phyloP scores from a whole-genome alignment of 2,888 invertebrate genomes.

The Pollenia amentaria region DNA sequence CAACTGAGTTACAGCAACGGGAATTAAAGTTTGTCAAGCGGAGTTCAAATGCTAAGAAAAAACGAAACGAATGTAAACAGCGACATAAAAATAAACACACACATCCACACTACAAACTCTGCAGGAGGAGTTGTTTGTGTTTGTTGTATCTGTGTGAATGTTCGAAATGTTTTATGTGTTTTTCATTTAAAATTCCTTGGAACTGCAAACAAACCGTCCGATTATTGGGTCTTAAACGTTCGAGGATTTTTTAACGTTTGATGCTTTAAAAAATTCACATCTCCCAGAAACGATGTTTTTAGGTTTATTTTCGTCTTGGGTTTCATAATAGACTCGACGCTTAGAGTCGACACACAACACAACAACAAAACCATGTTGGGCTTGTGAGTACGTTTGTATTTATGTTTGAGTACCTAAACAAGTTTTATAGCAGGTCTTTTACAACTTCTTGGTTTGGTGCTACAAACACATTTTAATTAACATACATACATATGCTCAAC shows the following conservation, averaged over 20 bases:
- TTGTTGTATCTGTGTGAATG: slow-evolving; percentile 11
- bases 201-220: slow-evolving; percentile 51
- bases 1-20: slow-evolving; percentile 72
- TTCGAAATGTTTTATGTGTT: slow-evolving; percentile 11
- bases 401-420: slow-evolving; percentile 29
- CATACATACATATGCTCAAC: not conserved
- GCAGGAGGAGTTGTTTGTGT: slow-evolving; percentile 38
- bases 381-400: not conserved
- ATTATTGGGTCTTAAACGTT: slow-evolving; percentile 62
- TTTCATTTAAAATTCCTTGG: slow-evolving; percentile 15
- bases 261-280: slow-evolving; percentile 46
- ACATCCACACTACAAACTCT: slow-evolving; percentile 28
- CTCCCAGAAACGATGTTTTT: slow-evolving; percentile 43
- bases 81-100: slow-evolving; percentile 24
- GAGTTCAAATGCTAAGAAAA: slow-evolving; percentile 47
- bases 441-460: slow-evolving; percentile 29
- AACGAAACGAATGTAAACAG: slow-evolving; percentile 4
- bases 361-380: slow-evolving; percentile 34
- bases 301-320: slow-evolving; percentile 37
- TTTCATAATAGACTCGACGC: slow-evolving; percentile 20
- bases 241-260: slow-evolving; percentile 69
- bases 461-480: not conserved
- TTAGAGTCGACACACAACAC: not conserved
- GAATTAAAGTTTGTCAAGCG: slow-evolving; percentile 67
- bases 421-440: slow-evolving; percentile 55